Evolutionary conservation across 2,797 vertebrate species (phyloP).

Genomic region (Esox lucius): DNA sequence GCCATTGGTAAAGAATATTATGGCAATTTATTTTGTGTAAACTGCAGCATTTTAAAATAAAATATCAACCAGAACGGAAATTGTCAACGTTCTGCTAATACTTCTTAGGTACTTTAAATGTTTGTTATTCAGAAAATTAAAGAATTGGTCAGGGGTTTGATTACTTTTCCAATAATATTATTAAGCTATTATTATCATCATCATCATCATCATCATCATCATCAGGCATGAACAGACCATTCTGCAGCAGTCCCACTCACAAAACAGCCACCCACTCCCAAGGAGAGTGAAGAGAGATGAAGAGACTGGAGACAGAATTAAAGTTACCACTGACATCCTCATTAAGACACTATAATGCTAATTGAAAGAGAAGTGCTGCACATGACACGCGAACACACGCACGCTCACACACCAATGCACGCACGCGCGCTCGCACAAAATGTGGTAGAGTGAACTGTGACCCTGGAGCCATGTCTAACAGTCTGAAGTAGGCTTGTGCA

Average conservation of each 20-base stretch:
- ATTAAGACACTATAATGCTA: conserved; percentile 54
- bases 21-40: no score
- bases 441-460: conserved; percentile 28
- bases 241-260: not conserved
- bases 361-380: conserved; percentile 51
- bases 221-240: no score
- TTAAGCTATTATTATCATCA: no score
- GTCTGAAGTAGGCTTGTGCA: not conserved
- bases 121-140: no score
- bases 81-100: no score
- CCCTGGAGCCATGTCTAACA: conserved; percentile 17
- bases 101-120: no score
- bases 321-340: conserved; percentile 51
- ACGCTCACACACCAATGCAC: not conserved
- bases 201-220: no score
- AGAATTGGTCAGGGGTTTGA: no score
- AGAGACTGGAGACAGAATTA: conserved; percentile 42
- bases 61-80: no score
- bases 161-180: no score
- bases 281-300: conserved; percentile 21
- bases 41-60: no score
- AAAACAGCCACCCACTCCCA: not conserved
- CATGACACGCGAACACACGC: conserved; percentile 23
- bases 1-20: no score
- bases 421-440: not conserved